phyloP scores from a whole-genome alignment of 2,888 invertebrate genomes.

The Diaperis boleti region DNA sequence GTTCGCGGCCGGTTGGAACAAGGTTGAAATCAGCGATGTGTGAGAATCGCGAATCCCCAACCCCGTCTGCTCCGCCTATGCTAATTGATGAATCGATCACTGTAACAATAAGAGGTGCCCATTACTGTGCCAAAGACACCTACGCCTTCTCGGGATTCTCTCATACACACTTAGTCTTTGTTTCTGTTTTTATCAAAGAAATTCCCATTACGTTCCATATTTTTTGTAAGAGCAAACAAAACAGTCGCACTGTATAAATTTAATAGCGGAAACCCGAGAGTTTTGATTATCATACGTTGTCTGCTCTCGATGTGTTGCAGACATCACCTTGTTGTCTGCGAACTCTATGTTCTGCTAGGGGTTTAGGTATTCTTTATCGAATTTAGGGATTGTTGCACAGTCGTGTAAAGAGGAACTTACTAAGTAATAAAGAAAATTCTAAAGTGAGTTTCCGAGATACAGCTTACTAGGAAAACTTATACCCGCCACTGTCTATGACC shows the following conservation, averaged over 20 bases:
- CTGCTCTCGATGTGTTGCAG: not conserved
- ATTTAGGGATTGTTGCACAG: no score
- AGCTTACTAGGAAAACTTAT: no score
- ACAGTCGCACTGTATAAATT: conserved; percentile 18
- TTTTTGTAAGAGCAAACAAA: conserved; percentile 13
- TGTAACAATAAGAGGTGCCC: conserved; percentile 4
- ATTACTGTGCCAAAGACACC: not conserved
- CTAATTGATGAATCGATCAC: conserved; percentile 39
- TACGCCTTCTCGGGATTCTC: not conserved
- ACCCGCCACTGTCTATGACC: no score
- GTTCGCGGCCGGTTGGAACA: conserved; percentile 36
- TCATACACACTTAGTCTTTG: not conserved
- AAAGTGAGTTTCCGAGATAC: no score
- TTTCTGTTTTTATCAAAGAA: not conserved
- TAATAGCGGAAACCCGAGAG: conserved; percentile 16
- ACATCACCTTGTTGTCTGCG: not conserved
- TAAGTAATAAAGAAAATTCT: no score
- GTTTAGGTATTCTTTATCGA: not conserved
- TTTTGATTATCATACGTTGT: not conserved
- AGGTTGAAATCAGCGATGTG: conserved; percentile 39
- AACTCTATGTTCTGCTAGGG: conserved; percentile 2
- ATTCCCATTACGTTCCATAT: not conserved
- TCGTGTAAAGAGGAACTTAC: no score
- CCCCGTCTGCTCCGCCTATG: conserved; percentile 28
- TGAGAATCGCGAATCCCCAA: conserved; percentile 29